Percentiles rank a stretch among this genome's conserved stretches.
phyloP scores from a whole-genome alignment of 2,888 invertebrate genomes.

The Catocala fraxini region DNA sequence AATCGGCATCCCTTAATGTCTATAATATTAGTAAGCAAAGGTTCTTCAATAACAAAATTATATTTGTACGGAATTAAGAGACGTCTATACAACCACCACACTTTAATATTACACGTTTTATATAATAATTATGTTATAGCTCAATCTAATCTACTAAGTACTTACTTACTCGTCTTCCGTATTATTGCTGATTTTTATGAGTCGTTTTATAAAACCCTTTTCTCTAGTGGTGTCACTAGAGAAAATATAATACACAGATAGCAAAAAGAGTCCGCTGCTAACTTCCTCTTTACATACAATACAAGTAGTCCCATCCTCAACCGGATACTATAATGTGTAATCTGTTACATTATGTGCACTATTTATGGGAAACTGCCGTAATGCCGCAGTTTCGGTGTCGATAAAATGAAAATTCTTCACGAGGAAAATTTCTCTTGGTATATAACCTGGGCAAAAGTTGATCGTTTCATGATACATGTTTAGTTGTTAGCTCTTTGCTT shows the following conservation, averaged over 20 bases:
- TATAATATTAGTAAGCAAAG: no score
- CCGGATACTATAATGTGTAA: slow-evolving; percentile 41
- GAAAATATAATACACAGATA: slow-evolving; percentile 2
- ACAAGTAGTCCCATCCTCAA: slow-evolving; percentile 17
- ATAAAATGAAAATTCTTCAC: slow-evolving; percentile 57
- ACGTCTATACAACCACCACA: no score
- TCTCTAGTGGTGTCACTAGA: no score
- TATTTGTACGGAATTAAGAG: no score
- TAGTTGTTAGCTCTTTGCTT: slow-evolving; percentile 58
- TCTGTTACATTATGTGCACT: slow-evolving; percentile 36
- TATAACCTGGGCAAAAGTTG: slow-evolving; percentile 51
- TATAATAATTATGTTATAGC: no score
- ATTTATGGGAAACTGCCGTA: slow-evolving; percentile 29
- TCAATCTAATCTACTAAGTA: no score
- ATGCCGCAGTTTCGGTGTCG: slow-evolving; percentile 35
- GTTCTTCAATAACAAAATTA: no score
- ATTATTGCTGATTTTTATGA: not conserved
- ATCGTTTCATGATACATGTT: slow-evolving; percentile 54
- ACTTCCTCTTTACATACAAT: slow-evolving; percentile 13
- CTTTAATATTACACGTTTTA: no score
- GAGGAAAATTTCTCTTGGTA: slow-evolving; percentile 49
- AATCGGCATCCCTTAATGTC: no score
- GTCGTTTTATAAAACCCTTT: slow-evolving; percentile 7
- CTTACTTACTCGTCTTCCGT: no score
- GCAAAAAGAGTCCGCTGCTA: slow-evolving; percentile 7